Conservation (phyloP, 2,888 invertebrate genomes). For the Leuctra nigra region DNA sequence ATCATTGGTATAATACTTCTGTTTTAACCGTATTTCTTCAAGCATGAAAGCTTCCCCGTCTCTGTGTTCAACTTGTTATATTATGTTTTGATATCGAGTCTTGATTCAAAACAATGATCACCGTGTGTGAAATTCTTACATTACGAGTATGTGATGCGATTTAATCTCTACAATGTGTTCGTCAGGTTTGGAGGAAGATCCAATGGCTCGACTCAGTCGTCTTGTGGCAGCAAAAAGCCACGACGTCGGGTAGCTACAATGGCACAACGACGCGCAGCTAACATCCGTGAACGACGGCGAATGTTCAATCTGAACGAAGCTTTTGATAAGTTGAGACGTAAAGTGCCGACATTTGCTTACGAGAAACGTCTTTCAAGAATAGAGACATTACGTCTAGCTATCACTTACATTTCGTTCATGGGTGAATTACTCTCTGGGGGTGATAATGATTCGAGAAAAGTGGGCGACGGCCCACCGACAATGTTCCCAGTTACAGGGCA, state of each 20-base stretch:
- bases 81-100: too few relatives aligned
- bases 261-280: conserved; percentile 85
- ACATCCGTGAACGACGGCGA: conserved; percentile 84
- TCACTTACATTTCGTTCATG: conserved; percentile 97
- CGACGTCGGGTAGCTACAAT: conserved; percentile 83
- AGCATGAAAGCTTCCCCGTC: too few relatives aligned
- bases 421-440: conserved; percentile 63
- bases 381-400: conserved; percentile 88
- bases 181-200: conserved; percentile 31
- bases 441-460: conserved; percentile 13
- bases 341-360: conserved; percentile 94
- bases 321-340: conserved; percentile 84
- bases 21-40: too few relatives aligned
- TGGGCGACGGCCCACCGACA: conserved; percentile 21
- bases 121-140: not conserved
- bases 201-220: conserved; percentile 32
- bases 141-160: not conserved
- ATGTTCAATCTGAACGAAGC: conserved; percentile 97
- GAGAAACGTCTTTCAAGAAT: conserved; percentile 93
- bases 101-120: too few relatives aligned
- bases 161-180: too few relatives aligned
- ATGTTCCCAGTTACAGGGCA: conserved; percentile 22
- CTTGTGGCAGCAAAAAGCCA: conserved; percentile 59
- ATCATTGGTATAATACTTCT: too few relatives aligned
- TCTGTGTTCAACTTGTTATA: too few relatives aligned